Conservation (phyloP, 2,113 vertebrate species). For the Piprites chloris region DNA sequence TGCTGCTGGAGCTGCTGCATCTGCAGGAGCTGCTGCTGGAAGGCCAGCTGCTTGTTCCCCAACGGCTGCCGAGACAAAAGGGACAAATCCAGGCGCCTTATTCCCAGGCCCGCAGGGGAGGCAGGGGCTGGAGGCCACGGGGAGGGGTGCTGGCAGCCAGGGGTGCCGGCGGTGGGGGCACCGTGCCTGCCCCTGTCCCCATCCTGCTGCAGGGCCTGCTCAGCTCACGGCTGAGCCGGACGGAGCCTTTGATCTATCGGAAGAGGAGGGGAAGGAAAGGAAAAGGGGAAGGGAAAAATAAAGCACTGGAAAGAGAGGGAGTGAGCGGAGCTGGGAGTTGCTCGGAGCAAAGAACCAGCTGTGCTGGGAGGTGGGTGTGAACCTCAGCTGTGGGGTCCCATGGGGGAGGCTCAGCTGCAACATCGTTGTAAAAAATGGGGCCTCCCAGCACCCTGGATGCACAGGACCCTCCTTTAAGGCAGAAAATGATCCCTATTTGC, state of each 20-base stretch:
- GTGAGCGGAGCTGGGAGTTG: background rate
- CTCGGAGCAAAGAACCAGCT: background rate
- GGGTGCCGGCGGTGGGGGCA: accelerated
- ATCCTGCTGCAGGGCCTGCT: background rate
- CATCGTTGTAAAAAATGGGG: background rate
- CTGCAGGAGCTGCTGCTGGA: slow-evolving; percentile 99
- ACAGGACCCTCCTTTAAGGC: background rate
- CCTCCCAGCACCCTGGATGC: background rate
- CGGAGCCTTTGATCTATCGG: slow-evolving; percentile 62
- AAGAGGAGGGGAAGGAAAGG: slow-evolving; percentile 56
- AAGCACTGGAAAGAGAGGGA: background rate
- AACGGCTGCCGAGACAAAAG: slow-evolving; percentile 80
- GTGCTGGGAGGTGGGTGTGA: background rate
- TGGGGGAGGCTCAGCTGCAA: background rate
- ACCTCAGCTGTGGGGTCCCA: background rate
- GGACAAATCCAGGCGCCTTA: slow-evolving; percentile 53
- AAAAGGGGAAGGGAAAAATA: slow-evolving; percentile 49
- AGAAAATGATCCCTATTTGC: background rate
- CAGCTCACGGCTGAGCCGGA: background rate
- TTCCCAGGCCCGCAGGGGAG: background rate
- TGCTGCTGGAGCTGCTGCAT: slow-evolving; percentile 99
- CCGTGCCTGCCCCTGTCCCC: background rate
- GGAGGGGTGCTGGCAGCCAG: background rate
- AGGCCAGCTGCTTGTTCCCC: slow-evolving; percentile 97
- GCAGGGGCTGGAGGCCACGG: background rate